A percentile compares a stretch with the other conserved stretches of the same genome.
phyloP scores from a whole-genome alignment of 2,797 vertebrate genomes.

The Myotis pilosus region DNA sequence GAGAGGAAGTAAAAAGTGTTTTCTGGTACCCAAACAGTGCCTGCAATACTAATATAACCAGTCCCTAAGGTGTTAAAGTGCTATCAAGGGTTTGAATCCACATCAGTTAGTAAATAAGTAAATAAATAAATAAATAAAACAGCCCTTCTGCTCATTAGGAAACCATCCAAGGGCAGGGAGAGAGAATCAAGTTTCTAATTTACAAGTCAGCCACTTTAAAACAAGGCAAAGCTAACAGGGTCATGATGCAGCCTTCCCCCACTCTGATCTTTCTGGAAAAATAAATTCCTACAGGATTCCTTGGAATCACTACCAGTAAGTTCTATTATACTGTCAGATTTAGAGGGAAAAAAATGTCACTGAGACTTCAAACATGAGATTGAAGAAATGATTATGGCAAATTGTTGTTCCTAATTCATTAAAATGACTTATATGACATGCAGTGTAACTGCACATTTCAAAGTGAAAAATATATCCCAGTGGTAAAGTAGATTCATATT shows the following conservation, averaged over 20 bases:
- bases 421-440: conserved; percentile 8
- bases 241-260: not conserved
- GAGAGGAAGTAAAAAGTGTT: conserved; percentile 45
- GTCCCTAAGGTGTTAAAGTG: conserved; percentile 55
- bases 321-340: conserved; percentile 18
- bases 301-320: conserved; percentile 47
- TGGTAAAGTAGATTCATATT: conserved; percentile 13
- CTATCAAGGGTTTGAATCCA: conserved; percentile 35
- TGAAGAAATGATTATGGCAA: conserved; percentile 40
- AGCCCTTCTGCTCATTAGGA: conserved; percentile 58
- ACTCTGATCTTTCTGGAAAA: conserved; percentile 53
- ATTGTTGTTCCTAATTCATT: conserved; percentile 43
- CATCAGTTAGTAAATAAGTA: conserved; percentile 52
- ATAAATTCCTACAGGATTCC: conserved; percentile 30
- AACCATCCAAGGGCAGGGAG: conserved; percentile 46
- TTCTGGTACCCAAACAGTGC: conserved; percentile 5
- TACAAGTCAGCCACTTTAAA: conserved; percentile 55
- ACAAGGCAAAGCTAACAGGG: not conserved
- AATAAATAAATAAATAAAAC: conserved; percentile 69
- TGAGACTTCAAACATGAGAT: conserved; percentile 32
- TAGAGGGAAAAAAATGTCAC: not conserved
- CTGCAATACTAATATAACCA: not conserved
- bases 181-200: conserved; percentile 66
- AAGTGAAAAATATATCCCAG: not conserved
- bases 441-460: not conserved